Conservation (phyloP, 2,888 invertebrate species). For the Elmis aenea region DNA sequence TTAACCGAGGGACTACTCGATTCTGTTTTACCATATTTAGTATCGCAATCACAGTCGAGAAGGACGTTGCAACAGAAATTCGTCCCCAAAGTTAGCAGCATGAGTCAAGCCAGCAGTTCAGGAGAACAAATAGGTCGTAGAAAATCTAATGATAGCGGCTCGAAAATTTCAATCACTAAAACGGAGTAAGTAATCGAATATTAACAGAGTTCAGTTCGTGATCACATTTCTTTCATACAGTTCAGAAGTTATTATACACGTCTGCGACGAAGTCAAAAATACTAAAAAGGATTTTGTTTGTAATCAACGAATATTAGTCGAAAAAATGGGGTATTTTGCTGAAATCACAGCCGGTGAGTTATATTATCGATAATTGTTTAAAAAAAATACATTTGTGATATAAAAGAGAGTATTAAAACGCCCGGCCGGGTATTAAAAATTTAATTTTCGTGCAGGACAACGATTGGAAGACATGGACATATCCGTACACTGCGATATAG, state of each 20-base stretch:
- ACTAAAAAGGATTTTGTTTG: conserved; percentile 86
- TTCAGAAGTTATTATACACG: conserved; percentile 86
- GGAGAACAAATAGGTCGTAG: conserved; percentile 49
- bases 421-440: too few species aligned
- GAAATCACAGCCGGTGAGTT: conserved; percentile 68
- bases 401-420: too few species aligned
- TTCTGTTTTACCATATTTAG: conserved; percentile 73
- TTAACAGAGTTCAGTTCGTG: not conserved
- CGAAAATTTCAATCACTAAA: too few species aligned
- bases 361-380: conserved; percentile 2
- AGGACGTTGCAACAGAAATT: conserved; percentile 11
- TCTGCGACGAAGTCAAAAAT: conserved; percentile 90
- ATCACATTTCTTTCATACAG: conserved; percentile 19
- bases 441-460: conserved; percentile 53
- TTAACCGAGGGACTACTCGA: conserved; percentile 78
- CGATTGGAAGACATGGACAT: conserved; percentile 89
- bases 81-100: conserved; percentile 3
- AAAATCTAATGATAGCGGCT: conserved; percentile 47
- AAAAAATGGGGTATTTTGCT: conserved; percentile 94
- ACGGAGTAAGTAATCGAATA: conserved; percentile 49
- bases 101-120: conserved; percentile 30
- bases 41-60: conserved; percentile 41
- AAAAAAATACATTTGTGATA: too few species aligned
- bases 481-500: conserved; percentile 93
- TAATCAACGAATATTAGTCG: conserved; percentile 76